These are phyloP conservation scores for Acanthiza pusilla DNA, from an alignment of 2,797 vertebrate genomes.

Conservation along the genomic window DNA sequence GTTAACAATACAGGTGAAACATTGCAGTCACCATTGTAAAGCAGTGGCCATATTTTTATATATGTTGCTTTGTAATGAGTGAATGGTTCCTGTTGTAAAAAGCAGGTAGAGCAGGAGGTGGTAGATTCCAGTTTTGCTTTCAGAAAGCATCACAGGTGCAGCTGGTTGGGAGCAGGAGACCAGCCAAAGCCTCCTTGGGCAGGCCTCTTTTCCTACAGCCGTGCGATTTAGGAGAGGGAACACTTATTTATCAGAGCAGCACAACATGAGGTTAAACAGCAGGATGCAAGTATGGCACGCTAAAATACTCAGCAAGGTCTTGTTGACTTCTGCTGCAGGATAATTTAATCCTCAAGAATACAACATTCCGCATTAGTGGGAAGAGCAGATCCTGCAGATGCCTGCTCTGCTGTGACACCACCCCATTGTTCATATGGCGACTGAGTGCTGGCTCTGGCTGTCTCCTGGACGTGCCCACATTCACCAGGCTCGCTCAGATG, in stretches of 20 bases:
- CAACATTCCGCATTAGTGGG: background rate
- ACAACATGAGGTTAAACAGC: background rate
- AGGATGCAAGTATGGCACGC: background rate
- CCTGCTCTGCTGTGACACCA: background rate
- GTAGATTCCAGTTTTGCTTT: background rate
- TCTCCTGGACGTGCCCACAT: background rate
- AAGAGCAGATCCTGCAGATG: background rate
- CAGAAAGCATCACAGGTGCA: background rate
- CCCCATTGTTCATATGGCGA: accelerated
- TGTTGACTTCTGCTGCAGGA: background rate
- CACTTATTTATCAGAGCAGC: background rate
- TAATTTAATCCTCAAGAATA: background rate
- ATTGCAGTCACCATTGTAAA: background rate
- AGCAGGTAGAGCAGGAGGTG: background rate
- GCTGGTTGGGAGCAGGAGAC: background rate
- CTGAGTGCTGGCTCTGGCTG: background rate
- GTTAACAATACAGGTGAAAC: slow-evolving; percentile 5
- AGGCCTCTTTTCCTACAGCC: background rate
- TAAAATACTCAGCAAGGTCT: background rate
- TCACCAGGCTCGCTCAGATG: background rate
- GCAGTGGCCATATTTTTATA: background rate
- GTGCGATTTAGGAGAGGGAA: background rate
- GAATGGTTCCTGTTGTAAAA: background rate
- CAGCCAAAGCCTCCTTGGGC: background rate
- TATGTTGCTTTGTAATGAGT: background rate